Evolutionary conservation across 2,888 invertebrate species (phyloP).

Genomic region (Eretmocerus hayati): DNA sequence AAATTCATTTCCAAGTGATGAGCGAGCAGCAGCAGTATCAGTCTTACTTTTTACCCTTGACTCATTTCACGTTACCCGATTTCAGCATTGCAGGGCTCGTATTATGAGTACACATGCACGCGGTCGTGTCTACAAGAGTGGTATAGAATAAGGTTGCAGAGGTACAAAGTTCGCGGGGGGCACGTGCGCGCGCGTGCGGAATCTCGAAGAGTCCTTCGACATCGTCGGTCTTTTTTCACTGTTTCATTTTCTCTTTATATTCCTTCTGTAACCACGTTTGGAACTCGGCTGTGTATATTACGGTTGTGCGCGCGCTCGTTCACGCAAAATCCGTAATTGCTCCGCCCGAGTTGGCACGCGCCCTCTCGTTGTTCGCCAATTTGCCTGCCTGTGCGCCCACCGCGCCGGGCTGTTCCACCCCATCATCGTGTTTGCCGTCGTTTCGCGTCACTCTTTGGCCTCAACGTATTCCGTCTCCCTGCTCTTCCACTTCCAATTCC

Average conservation of each 20-base stretch:
- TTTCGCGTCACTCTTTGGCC: neutral
- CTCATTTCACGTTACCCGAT: no score
- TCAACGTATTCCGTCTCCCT: neutral
- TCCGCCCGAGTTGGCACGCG: conserved; percentile 41
- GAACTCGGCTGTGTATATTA: neutral
- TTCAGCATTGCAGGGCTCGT: no score
- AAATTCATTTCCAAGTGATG: no score
- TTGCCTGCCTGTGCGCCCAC: conserved; percentile 42
- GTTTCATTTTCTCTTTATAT: no score
- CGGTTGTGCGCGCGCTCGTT: neutral
- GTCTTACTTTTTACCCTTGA: no score
- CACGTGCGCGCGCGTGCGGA: neutral
- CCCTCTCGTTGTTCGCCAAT: conserved; percentile 40
- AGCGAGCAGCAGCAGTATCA: no score
- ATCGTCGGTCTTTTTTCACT: no score
- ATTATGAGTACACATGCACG: no score
- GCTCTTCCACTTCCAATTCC: neutral
- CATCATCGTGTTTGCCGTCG: conserved; percentile 23
- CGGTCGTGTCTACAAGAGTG: no score
- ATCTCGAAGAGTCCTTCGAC: no score
- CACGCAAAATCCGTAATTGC: conserved; percentile 43
- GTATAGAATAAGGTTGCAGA: no score
- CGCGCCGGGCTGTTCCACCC: conserved; percentile 31
- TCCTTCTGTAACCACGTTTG: no score
- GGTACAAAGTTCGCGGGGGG: neutral